Conservation (phyloP, 2,113 vertebrate species). For the Phasianus colchicus region DNA sequence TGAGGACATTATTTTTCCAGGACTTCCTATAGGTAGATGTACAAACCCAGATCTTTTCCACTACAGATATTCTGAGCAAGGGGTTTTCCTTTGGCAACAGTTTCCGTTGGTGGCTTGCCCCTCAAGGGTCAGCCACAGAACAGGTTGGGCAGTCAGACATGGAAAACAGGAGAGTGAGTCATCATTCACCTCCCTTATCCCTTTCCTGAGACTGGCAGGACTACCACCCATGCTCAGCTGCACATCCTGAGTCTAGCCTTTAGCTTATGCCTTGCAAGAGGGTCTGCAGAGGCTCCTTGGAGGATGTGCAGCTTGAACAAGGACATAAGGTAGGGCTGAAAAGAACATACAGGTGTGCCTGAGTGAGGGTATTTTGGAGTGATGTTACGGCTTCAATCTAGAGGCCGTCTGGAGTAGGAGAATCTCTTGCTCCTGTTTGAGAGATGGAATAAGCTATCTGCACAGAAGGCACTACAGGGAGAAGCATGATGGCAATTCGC, state of each 20-base stretch:
- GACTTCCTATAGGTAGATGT: not conserved
- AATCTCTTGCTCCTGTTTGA: not conserved
- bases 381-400: not conserved
- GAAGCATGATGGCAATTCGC: not conserved
- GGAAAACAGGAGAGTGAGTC: not conserved
- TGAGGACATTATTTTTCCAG: not conserved
- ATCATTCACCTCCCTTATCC: not conserved
- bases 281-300: not conserved
- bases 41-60: not conserved
- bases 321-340: fast-evolving
- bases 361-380: not conserved
- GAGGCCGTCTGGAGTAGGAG: not conserved
- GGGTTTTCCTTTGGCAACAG: not conserved
- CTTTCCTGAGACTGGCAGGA: not conserved
- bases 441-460: not conserved
- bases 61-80: not conserved
- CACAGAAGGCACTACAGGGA: not conserved
- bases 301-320: not conserved
- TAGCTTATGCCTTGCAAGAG: not conserved
- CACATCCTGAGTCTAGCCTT: not conserved
- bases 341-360: not conserved
- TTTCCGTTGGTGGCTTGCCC: fast-evolving
- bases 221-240: not conserved
- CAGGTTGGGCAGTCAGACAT: fast-evolving
- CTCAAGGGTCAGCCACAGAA: not conserved